Evolutionary conservation across 2,113 vertebrate species (phyloP).

Genomic region (Ifrita kowaldi): DNA sequence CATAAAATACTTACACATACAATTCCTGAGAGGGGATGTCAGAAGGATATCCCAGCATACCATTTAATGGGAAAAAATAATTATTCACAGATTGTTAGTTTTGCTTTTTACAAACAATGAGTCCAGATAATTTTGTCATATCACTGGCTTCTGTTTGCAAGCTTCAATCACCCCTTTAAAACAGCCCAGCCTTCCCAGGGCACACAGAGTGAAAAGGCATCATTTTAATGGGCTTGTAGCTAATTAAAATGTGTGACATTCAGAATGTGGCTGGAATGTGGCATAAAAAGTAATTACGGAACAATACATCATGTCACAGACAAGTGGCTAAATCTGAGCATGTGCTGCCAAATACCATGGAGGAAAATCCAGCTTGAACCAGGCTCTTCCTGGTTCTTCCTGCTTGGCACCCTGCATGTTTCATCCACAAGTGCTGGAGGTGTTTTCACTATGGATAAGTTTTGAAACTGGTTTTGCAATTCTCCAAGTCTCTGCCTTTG

Average conservation of each 20-base stretch:
- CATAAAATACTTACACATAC: background rate
- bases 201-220: background rate
- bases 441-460: background rate
- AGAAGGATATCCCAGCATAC: background rate
- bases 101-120: background rate
- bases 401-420: accelerated
- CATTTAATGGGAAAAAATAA: constrained; percentile 2
- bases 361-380: background rate
- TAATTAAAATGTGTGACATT: constrained; percentile 59
- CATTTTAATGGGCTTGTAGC: constrained; percentile 31
- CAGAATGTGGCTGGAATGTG: background rate
- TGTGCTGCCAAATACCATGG: background rate
- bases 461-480: background rate
- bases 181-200: background rate
- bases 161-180: constrained; percentile 13
- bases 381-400: background rate
- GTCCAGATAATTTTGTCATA: background rate
- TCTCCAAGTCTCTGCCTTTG: background rate
- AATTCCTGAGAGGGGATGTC: background rate
- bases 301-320: background rate
- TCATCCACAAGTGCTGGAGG: accelerated
- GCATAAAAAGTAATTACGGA: constrained; percentile 26
- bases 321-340: background rate
- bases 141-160: background rate
- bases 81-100: background rate